Evolutionary conservation across 2,888 invertebrate species (phyloP).

Genomic region (Hypena proboscidalis): DNA sequence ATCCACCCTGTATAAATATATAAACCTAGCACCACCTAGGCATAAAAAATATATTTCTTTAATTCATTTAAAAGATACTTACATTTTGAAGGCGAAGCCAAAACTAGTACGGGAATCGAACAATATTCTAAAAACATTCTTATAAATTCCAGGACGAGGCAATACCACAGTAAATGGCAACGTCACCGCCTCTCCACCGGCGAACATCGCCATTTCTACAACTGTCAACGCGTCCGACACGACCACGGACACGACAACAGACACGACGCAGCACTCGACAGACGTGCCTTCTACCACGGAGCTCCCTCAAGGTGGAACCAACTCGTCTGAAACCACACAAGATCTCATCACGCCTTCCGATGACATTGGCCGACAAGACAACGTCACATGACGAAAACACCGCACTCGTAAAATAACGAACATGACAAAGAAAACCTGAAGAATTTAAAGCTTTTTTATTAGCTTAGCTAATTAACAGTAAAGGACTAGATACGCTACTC

Average conservation of each 20-base stretch:
- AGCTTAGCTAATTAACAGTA: conserved; percentile 3
- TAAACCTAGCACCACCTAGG: too few relatives aligned
- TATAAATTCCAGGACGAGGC: conserved; percentile 79
- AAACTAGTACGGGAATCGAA: too few relatives aligned
- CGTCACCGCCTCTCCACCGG: conserved; percentile 43
- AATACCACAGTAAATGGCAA: conserved; percentile 72
- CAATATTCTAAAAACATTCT: too few relatives aligned
- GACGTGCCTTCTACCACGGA: too few relatives aligned
- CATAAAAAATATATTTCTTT: too few relatives aligned
- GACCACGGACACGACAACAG: conserved; percentile 24
- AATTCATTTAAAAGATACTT: too few relatives aligned
- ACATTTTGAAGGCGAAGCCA: too few relatives aligned
- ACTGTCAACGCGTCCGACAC: conserved; percentile 31
- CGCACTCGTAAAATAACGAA: conserved; percentile 16
- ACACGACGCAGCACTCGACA: too few relatives aligned
- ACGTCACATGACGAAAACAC: conserved; percentile 55
- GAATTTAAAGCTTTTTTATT: conserved; percentile 11
- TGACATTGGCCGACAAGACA: conserved; percentile 33
- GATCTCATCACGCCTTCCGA: conserved; percentile 21
- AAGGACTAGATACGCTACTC: conserved; percentile 8
- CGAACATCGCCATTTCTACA: conserved; percentile 42
- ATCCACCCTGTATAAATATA: too few relatives aligned
- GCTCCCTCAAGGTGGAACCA: too few relatives aligned
- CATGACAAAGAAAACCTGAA: conserved; percentile 22
- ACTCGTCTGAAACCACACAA: conserved; percentile 11